phyloP scores from a whole-genome alignment of 2,113 vertebrate genomes.

The Neomonachus schauinslandi region DNA sequence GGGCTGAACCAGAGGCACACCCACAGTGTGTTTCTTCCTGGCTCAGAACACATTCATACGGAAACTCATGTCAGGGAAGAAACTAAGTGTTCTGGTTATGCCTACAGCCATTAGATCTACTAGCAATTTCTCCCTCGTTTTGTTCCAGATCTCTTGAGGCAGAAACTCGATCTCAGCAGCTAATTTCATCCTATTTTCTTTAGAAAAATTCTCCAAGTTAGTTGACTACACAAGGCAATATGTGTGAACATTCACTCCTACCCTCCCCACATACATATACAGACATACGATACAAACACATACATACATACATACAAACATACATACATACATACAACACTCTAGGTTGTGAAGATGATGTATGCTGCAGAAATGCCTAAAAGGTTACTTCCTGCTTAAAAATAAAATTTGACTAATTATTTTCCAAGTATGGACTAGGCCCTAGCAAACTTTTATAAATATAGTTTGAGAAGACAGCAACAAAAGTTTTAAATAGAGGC shows the following conservation, averaged over 20 bases:
- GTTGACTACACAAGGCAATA: constrained; percentile 51
- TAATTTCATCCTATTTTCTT: constrained; percentile 54
- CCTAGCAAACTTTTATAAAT: constrained; percentile 57
- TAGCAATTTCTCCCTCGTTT: constrained; percentile 26
- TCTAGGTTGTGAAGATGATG: constrained; percentile 16
- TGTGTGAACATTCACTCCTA: constrained; percentile 66
- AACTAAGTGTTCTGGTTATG: constrained; percentile 13
- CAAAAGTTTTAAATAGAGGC: constrained; percentile 32
- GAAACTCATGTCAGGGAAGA: not conserved
- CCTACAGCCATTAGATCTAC: not conserved
- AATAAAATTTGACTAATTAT: constrained; percentile 63
- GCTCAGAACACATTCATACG: constrained; percentile 53
- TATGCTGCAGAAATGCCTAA: constrained; percentile 62
- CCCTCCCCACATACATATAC: not conserved
- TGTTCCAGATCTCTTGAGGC: constrained; percentile 55
- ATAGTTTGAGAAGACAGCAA: constrained; percentile 58
- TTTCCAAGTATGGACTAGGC: constrained; percentile 49
- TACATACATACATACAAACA: not conserved
- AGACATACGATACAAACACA: constrained; percentile 22
- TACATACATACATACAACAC: not conserved
- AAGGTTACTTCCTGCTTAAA: constrained; percentile 60
- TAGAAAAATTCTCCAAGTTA: constrained; percentile 8
- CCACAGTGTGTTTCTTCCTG: not conserved
- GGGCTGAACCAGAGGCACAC: not conserved
- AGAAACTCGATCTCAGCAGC: constrained; percentile 68